Evolutionary conservation across 2,797 vertebrate genomes (phyloP).

Genomic region (Argentina silus): DNA sequence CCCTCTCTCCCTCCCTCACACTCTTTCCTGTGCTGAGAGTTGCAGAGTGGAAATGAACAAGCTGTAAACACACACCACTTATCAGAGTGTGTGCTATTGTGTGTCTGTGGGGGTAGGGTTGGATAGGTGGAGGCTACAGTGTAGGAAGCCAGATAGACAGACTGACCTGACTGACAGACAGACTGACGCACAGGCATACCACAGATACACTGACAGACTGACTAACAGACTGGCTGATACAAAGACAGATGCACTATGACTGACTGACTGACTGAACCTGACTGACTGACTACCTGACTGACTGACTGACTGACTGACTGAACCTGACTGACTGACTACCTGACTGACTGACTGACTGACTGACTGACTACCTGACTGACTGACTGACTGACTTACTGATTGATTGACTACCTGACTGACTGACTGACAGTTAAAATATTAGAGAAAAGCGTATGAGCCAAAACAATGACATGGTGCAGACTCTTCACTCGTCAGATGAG

Average conservation of each 20-base stretch:
- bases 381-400: too few species aligned
- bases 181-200: not conserved
- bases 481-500: too few species aligned
- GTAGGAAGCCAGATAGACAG: conserved; percentile 62
- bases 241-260: too few species aligned
- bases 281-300: not conserved
- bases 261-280: not conserved
- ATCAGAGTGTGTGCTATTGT: conserved; percentile 75
- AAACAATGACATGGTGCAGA: too few species aligned
- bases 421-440: not conserved
- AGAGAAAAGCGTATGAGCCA: not conserved
- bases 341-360: too few species aligned
- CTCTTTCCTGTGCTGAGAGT: conserved; percentile 81
- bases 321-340: too few species aligned
- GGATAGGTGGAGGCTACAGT: conserved; percentile 58
- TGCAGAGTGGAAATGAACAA: conserved; percentile 88
- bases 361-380: too few species aligned
- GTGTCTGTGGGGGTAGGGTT: conserved; percentile 58
- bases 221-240: not conserved
- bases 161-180: conserved; percentile 47
- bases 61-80: conserved; percentile 88
- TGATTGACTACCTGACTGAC: not conserved
- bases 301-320: too few species aligned
- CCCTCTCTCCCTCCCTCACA: conserved; percentile 68
- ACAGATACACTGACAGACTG: not conserved